phyloP scores from a whole-genome alignment of 2,797 vertebrate genomes.

The Lithobates pipiens region DNA sequence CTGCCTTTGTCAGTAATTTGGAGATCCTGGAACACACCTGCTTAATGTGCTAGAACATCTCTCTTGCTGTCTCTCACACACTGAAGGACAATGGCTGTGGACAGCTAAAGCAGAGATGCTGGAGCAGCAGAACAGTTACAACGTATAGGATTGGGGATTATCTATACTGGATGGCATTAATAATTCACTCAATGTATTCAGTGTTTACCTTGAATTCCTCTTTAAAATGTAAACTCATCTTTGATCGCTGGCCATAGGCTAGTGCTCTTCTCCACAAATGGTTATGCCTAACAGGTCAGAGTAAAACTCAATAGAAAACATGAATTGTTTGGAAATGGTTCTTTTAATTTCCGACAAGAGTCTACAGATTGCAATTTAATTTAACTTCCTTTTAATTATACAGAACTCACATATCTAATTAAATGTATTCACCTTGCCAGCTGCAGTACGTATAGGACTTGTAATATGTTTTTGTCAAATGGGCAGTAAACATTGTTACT shows the following conservation, averaged over 20 bases:
- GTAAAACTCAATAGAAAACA: neutral
- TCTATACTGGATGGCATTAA: no score
- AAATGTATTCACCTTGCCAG: constrained; percentile 49
- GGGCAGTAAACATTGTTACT: constrained; percentile 44
- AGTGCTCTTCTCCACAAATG: neutral
- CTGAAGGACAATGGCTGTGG: no score
- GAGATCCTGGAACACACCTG: no score
- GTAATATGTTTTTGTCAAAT: constrained; percentile 43
- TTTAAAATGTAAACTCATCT: neutral
- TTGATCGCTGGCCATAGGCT: neutral
- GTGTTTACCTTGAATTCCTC: no score
- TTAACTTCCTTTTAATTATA: constrained; percentile 44
- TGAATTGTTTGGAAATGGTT: neutral
- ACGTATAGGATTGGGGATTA: no score
- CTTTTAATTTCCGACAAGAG: constrained; percentile 5
- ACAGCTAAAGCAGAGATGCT: no score
- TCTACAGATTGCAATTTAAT: constrained; percentile 42
- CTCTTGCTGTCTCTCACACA: no score
- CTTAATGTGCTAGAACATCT: no score
- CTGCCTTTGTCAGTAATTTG: no score
- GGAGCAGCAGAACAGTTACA: no score
- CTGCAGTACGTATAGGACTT: constrained; percentile 6
- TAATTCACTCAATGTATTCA: no score
- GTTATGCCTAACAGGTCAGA: neutral
- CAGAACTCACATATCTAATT: constrained; percentile 23